Percentiles rank a stretch among this genome's conserved stretches.
These are phyloP conservation scores for Meteorus cinctellus DNA, from an alignment of 2,888 invertebrate species.

Conservation along the genomic window DNA sequence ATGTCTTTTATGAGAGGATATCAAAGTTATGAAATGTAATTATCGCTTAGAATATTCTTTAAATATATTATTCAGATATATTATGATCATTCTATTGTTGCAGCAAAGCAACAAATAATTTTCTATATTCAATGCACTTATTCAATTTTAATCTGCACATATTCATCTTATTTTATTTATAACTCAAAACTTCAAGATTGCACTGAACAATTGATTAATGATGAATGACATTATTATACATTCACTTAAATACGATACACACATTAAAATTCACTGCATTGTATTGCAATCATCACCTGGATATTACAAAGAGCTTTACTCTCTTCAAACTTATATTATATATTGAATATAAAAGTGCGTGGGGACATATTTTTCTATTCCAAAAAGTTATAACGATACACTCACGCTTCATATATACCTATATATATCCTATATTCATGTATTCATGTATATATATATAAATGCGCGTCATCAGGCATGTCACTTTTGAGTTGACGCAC, in stretches of 20 bases:
- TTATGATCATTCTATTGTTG: too few species aligned
- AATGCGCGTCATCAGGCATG: slow-evolving; percentile 27
- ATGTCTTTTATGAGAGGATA: too few species aligned
- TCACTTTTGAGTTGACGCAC: slow-evolving; percentile 44
- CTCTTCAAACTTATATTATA: slow-evolving; percentile 20
- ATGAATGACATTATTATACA: not conserved
- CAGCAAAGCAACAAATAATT: too few species aligned
- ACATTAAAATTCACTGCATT: not conserved
- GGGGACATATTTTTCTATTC: not conserved
- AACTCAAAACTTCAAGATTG: not conserved
- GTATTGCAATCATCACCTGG: slow-evolving; percentile 23
- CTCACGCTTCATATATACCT: too few species aligned
- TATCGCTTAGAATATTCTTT: too few species aligned
- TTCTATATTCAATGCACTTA: not conserved
- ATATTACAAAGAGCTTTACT: not conserved
- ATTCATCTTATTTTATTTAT: not conserved
- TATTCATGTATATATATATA: slow-evolving; percentile 27
- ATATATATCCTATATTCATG: slow-evolving; percentile 32
- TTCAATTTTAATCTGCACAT: not conserved
- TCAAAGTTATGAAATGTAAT: too few species aligned
- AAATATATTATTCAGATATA: too few species aligned
- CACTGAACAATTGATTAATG: not conserved
- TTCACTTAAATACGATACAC: not conserved
- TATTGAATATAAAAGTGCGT: not conserved
- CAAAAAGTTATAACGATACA: not conserved